Evolutionary conservation across 2,797 vertebrate genomes (phyloP).

Genomic region (Pantherophis vulpinus): DNA sequence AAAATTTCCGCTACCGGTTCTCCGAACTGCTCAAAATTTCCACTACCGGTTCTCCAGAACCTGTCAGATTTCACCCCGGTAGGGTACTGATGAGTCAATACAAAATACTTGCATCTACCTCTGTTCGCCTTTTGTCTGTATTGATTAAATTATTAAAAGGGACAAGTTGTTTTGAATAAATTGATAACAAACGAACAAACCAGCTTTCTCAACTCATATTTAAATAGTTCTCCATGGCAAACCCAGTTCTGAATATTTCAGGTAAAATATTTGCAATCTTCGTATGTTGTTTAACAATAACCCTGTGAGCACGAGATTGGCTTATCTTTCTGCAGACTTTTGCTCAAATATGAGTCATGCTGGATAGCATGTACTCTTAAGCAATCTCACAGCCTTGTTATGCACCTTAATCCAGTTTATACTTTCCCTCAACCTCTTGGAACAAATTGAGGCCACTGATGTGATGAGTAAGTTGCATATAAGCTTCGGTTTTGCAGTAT

Average conservation of each 20-base stretch:
- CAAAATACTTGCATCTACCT: too few relatives aligned
- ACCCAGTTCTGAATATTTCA: neutral
- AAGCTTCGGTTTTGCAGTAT: neutral
- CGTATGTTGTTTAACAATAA: neutral
- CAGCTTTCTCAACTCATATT: neutral
- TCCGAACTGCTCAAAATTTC: too few relatives aligned
- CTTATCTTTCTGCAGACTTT: neutral
- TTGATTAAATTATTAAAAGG: too few relatives aligned
- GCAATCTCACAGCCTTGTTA: neutral
- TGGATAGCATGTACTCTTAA: neutral
- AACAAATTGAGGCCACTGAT: neutral
- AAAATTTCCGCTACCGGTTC: too few relatives aligned
- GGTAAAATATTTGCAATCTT: neutral
- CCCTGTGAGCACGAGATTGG: neutral
- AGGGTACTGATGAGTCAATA: too few relatives aligned
- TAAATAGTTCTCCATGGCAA: neutral
- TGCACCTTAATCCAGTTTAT: neutral
- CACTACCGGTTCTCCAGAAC: too few relatives aligned
- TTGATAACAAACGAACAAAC: neutral
- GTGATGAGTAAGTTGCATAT: neutral
- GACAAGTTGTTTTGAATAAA: neutral
- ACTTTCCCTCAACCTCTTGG: neutral
- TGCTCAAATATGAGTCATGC: neutral
- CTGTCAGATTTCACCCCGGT: too few relatives aligned
- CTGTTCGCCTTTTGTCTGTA: too few relatives aligned